Percentiles rank a stretch among this genome's conserved stretches.
phyloP scores from a whole-genome alignment of 2,888 invertebrate genomes.

The Petrolisthes cinctipes region DNA sequence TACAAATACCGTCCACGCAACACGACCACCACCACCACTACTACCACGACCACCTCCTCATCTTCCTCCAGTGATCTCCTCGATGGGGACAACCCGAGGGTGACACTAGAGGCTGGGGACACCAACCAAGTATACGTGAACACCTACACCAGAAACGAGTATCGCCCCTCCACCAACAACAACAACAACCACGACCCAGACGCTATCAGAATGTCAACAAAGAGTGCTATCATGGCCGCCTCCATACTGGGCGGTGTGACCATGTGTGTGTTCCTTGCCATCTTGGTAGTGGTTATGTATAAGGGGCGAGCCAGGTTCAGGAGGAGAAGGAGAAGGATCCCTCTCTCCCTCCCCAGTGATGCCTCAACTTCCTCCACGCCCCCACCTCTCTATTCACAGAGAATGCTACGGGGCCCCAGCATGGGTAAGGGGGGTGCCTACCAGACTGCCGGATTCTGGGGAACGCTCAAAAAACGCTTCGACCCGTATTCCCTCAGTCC shows the following conservation, averaged over 20 bases:
- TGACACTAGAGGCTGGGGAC: not conserved
- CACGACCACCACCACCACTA: too few species aligned
- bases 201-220: conserved; percentile 54
- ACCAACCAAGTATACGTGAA: not conserved
- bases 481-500: conserved; percentile 62
- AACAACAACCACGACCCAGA: conserved; percentile 39
- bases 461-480: conserved; percentile 58
- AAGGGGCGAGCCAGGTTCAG: conserved; percentile 36
- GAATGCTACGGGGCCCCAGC: conserved; percentile 26
- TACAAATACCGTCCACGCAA: conserved; percentile 18
- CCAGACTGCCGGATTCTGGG: conserved; percentile 63
- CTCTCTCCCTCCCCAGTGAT: conserved; percentile 53
- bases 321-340: conserved; percentile 35
- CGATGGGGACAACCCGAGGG: not conserved
- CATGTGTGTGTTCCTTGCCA: conserved; percentile 61
- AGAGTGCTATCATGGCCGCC: conserved; percentile 64
- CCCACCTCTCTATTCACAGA: conserved; percentile 58
- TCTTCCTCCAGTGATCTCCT: conserved; percentile 10
- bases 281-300: conserved; percentile 64
- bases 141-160: not conserved
- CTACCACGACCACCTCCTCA: conserved; percentile 13
- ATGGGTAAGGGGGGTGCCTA: conserved; percentile 43
- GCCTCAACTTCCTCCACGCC: conserved; percentile 60
- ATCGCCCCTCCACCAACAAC: conserved; percentile 17
- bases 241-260: conserved; percentile 62